Evolutionary conservation across 2,797 vertebrate genomes (phyloP), one percentile per base, ranked within the genome.

Genomic region (Enteromius afrohamiltoni): DNA sequence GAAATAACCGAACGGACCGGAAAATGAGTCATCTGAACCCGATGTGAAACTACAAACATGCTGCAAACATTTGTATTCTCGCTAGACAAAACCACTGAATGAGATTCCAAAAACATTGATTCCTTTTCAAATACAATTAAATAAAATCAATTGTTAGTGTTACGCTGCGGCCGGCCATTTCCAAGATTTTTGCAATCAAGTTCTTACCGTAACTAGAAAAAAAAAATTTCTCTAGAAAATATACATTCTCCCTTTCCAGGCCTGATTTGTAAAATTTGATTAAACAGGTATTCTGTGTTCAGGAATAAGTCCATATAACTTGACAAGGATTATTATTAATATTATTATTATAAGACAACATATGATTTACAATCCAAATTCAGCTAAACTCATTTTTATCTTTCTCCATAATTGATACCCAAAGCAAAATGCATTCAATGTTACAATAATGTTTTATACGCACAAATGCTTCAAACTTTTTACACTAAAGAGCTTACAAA

Each of bases 311-410:
- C 21, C 0, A 31, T 58, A 42, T 58, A 58, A 70, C 1, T 1
- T 42, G 9, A 60, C 53, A 42, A 31, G 3, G 64, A 13, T 51
- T 55, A 79, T 73, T 29, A 55, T 42, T 60, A 58, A 34, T 73
- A 47, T n/a, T n/a, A 37, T 34, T 70, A 31, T 65, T 67, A 67
- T 21, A 23, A 58, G 51, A 40, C 13, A 76, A 40, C 31, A 71
- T 19, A 80, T 14, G 3, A 73, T 62, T 45, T 71, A 80, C 79
- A 79, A 69, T 62, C 6, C 4, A 55, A 67, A n/a, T n/a, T 49
- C 62, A 68, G 21, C 29, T 37, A 51, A 19, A 7, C 42, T 51
- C 19, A 45, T 67, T 37, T 68, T 67, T 68, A 23, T 29, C 23
- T 19, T 19, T 71, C 29, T 51, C 31, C 17, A 68, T 23, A 40